Percentiles rank a stretch among this genome's conserved stretches.
These are phyloP conservation scores for Andrena flavipes DNA, from an alignment of 2,888 invertebrate species.

Conservation along the genomic window DNA sequence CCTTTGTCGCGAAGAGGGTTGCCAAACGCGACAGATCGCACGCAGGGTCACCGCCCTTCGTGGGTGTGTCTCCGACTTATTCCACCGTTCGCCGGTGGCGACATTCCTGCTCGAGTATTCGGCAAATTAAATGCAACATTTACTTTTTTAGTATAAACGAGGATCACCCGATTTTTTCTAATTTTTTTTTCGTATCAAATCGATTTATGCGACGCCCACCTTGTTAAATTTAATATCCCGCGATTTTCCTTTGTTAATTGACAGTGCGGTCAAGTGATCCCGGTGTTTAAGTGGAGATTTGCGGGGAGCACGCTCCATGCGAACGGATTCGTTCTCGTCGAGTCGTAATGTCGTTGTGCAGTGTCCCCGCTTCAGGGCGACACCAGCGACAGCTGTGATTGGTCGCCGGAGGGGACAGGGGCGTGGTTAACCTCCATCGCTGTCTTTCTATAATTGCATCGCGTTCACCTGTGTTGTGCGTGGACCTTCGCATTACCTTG, in stretches of 20 bases:
- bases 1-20: conserved; percentile 2
- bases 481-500: conserved; percentile 4
- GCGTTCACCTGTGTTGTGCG: conserved; percentile 20
- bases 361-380: conserved; percentile 73
- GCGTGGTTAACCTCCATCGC: conserved; percentile 84
- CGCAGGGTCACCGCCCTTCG: conserved; percentile 67
- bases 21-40: conserved; percentile 54
- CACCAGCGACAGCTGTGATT: conserved; percentile 81
- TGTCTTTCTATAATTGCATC: conserved; percentile 79
- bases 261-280: no score
- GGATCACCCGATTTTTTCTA: no score
- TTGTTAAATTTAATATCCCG: no score
- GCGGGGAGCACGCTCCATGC: conserved; percentile 41
- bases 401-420: conserved; percentile 81
- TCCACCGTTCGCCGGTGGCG: not conserved
- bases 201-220: no score
- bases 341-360: conserved; percentile 79
- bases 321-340: conserved; percentile 71
- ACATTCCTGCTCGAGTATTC: no score
- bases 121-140: no score
- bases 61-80: conserved; percentile 60
- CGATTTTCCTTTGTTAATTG: no score
- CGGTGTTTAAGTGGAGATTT: not conserved
- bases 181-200: no score
- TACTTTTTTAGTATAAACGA: no score